phyloP scores from a whole-genome alignment of 2,888 invertebrate genomes.

The Atherix ibis region DNA sequence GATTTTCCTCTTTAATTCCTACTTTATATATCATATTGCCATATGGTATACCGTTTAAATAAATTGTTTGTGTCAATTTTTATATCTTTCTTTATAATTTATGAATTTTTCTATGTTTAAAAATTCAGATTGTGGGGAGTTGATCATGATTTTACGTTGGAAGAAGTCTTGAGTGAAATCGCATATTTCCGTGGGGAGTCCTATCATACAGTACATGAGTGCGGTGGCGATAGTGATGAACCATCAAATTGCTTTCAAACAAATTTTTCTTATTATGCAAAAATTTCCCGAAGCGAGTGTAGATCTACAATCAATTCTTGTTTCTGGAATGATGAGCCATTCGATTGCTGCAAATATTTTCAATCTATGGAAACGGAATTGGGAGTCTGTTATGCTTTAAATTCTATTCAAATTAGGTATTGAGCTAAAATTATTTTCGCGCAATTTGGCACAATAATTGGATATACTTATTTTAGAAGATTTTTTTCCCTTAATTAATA shows the following conservation, averaged over 20 bases:
- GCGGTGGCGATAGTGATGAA: conserved; percentile 35
- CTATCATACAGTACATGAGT: conserved; percentile 47
- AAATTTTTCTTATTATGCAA: conserved; percentile 44
- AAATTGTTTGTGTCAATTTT: no score
- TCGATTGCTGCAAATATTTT: conserved; percentile 51
- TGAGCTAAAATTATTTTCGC: no score
- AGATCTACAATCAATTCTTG: conserved; percentile 40
- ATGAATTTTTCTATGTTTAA: no score
- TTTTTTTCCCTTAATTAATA: no score
- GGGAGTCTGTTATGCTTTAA: conserved; percentile 49
- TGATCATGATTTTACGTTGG: conserved; percentile 49
- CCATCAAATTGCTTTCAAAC: conserved; percentile 40
- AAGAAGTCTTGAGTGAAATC: conserved; percentile 52
- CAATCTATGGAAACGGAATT: conserved; percentile 47
- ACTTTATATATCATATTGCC: no score
- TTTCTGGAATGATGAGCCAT: conserved; percentile 42
- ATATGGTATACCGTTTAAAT: no score
- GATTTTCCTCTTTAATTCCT: no score
- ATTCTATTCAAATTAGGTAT: conserved; percentile 41
- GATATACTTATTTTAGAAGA: no score
- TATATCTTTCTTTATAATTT: no score
- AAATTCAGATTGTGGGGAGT: conserved; percentile 48
- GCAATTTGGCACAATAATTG: no score
- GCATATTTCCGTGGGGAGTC: conserved; percentile 50
- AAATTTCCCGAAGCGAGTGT: conserved; percentile 43